Base-by-base conservation (phyloP, 2,113 vertebrate species). In the Glaucomys volans region DNA sequence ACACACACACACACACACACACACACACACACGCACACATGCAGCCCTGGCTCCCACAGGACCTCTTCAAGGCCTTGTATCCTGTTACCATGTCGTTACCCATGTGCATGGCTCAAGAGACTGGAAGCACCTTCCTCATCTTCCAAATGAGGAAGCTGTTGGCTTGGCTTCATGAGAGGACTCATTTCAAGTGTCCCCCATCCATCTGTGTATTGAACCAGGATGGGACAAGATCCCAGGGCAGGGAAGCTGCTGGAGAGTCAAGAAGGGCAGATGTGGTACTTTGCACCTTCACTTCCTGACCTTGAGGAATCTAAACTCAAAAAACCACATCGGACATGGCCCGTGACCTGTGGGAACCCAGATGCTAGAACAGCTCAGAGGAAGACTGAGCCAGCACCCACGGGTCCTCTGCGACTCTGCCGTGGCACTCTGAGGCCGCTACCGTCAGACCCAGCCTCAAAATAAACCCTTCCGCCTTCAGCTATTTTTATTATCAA, bases 401-500 rank as follows among this genome's bases (percentile, higher is more conserved):
- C 20, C 52, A 37, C 24, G 57, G 64, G 47, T 28, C 42, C 50
- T 62, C 69, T 0, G 10, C 82, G 67, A 62, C n/a, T 52, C 44
- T 17, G 13, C 52, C 37, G 17, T 35, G 62, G 54, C 62, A 67
- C 94, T 81, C 24, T 37, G 37, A 87, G 69, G 47, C 62, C 80
- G 2, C 8, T 16, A 50, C 40, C 44, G 59, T 82, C 59, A 42
- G 69, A 74, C 54, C 12, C 67, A 87, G 22, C 26, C 64, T 93
- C 87, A 94, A 97, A 95, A 84, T 93, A 90, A 82, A 74, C 54
- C 11, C 47, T 50, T 54, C 87, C 40, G 52, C 42, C 72, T 90
- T 87, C 26, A 71, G 57, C 52, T 95, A 52, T 95, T 95, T 88
- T 95, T 94, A 94, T 92, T 42, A 52, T 35, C 66, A 92, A 85